Conservation (phyloP, 2,113 vertebrate genomes). For the Globicephala melas region DNA sequence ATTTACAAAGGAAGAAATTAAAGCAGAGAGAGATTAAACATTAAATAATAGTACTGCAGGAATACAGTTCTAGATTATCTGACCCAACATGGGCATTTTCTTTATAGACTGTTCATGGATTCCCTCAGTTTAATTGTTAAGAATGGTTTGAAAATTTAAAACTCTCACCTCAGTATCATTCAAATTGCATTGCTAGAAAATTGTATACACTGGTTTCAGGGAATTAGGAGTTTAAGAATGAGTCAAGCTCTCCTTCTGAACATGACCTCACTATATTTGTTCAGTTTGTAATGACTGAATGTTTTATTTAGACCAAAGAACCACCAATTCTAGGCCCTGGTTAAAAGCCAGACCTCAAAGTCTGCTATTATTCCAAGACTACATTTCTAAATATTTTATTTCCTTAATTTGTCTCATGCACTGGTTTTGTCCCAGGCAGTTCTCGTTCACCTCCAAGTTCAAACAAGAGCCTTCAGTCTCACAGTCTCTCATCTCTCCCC, state of each 20-base stretch:
- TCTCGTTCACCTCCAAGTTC: slow-evolving; percentile 78
- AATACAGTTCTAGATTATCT: slow-evolving; percentile 10
- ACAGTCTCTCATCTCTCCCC: slow-evolving; percentile 74
- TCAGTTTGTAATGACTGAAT: slow-evolving; percentile 72
- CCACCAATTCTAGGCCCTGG: slow-evolving; percentile 77
- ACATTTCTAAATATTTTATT: slow-evolving; percentile 84
- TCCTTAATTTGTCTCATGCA: slow-evolving; percentile 82
- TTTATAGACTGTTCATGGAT: not conserved
- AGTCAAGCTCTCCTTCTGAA: slow-evolving; percentile 55
- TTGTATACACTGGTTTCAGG: slow-evolving; percentile 18
- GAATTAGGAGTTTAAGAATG: slow-evolving; percentile 49
- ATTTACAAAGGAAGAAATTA: not conserved
- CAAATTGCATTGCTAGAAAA: slow-evolving; percentile 54
- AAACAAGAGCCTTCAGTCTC: slow-evolving; percentile 76
- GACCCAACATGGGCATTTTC: not conserved
- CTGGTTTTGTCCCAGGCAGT: slow-evolving; percentile 78
- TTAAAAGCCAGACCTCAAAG: slow-evolving; percentile 78
- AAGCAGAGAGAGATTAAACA: not conserved
- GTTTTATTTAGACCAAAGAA: slow-evolving; percentile 76
- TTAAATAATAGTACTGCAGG: not conserved
- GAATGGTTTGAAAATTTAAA: slow-evolving; percentile 39
- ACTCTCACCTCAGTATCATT: not conserved
- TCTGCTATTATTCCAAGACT: slow-evolving; percentile 80
- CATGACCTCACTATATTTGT: slow-evolving; percentile 64
- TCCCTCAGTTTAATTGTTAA: slow-evolving; percentile 13